Conservation (phyloP, 1,140 invertebrate species). For the Drosophila subpulchrella region DNA sequence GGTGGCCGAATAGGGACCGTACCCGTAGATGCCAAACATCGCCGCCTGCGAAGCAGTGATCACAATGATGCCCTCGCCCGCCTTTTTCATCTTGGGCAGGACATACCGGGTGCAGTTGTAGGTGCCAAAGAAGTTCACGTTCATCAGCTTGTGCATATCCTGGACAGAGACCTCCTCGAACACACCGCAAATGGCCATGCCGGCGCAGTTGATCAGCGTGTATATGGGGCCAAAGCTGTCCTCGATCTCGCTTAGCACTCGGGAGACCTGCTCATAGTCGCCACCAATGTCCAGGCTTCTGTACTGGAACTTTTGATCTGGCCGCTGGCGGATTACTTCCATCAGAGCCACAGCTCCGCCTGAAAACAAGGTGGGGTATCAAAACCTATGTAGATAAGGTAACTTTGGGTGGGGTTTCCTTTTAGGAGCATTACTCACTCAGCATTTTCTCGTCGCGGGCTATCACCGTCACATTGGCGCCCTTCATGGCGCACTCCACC, state of each 20-base stretch:
- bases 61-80: constrained; percentile 91
- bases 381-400: background rate
- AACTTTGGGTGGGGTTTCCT: constrained; percentile 8
- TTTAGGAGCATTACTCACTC: constrained; percentile 57
- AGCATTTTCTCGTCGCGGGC: constrained; percentile 92
- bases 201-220: constrained; percentile 97
- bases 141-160: constrained; percentile 89
- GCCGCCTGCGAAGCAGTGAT: constrained; percentile 96
- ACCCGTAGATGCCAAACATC: constrained; percentile 93
- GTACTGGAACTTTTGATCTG: constrained; percentile 89
- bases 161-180: constrained; percentile 92
- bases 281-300: constrained; percentile 90
- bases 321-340: constrained; percentile 66
- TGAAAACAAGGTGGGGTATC: constrained; percentile 12
- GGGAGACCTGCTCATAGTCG: constrained; percentile 87
- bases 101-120: constrained; percentile 90
- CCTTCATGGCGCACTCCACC: constrained; percentile 89
- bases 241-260: constrained; percentile 87
- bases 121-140: constrained; percentile 90
- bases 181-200: constrained; percentile 90
- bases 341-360: constrained; percentile 76
- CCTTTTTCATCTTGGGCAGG: constrained; percentile 89
- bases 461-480: constrained; percentile 95
- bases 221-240: constrained; percentile 90
- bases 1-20: constrained; percentile 94